phyloP scores from a whole-genome alignment of 2,797 vertebrate genomes.

The Masticophis lateralis region DNA sequence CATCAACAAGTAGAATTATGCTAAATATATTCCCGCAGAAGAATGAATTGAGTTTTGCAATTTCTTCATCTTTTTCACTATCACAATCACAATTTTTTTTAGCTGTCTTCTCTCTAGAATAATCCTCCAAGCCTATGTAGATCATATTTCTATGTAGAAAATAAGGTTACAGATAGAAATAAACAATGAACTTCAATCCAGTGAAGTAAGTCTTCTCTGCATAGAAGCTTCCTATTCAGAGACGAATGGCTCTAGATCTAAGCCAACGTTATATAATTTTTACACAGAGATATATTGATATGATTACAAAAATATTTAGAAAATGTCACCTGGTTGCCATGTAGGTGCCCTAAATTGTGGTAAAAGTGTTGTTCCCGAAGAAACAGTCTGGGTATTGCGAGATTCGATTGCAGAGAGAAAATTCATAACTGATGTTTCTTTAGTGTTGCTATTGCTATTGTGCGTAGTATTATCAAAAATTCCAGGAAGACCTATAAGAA shows the following conservation, averaged over 20 bases:
- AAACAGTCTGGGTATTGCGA: conserved; percentile 87
- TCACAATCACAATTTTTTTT: neutral
- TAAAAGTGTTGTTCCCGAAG: conserved; percentile 89
- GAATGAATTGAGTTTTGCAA: neutral
- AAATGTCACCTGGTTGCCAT: conserved; percentile 87
- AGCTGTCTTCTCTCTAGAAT: neutral
- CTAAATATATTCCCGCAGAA: neutral
- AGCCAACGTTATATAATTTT: neutral
- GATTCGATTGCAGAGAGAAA: conserved; percentile 94
- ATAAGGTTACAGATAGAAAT: neutral
- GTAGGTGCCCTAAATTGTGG: conserved; percentile 91
- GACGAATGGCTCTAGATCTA: neutral
- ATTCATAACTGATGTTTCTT: conserved; percentile 95
- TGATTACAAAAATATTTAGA: conserved; percentile 13
- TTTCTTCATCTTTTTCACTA: neutral
- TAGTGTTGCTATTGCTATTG: conserved; percentile 83
- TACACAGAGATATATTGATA: neutral
- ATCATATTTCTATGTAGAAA: neutral
- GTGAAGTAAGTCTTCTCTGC: neutral
- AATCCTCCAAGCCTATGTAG: neutral
- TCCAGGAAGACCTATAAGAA: conserved; percentile 77
- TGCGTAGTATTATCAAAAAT: conserved; percentile 84
- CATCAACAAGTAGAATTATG: neutral
- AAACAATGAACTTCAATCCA: neutral
- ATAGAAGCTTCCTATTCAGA: neutral